phyloP scores from a whole-genome alignment of 2,888 invertebrate genomes.

The Coenonympha arcania region DNA sequence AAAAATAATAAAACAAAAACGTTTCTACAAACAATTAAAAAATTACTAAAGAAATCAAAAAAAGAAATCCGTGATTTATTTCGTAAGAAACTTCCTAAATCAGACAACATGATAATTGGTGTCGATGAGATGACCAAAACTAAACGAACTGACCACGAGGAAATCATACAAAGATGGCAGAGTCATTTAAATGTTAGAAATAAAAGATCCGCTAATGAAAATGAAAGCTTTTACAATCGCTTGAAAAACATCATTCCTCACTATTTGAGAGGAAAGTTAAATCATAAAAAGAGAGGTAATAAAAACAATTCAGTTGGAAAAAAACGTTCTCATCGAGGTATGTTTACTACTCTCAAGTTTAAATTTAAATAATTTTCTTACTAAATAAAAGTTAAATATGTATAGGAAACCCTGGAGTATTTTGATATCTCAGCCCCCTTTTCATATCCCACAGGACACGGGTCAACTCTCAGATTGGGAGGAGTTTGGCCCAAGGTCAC shows the following conservation, averaged over 20 bases:
- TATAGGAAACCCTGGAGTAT: no score
- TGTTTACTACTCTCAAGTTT: neutral
- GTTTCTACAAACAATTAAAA: constrained; percentile 45
- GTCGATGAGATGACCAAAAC: constrained; percentile 37
- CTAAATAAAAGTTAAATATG: no score
- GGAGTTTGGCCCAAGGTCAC: no score
- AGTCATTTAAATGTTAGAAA: constrained; percentile 38
- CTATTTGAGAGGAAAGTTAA: constrained; percentile 48
- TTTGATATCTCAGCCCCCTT: no score
- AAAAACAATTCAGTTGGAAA: constrained; percentile 3
- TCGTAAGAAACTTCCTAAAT: constrained; percentile 38
- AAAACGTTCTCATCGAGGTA: neutral
- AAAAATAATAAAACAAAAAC: constrained; percentile 33
- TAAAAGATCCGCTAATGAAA: constrained; percentile 37
- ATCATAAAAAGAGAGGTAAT: constrained; percentile 29
- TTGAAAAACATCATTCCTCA: constrained; percentile 53
- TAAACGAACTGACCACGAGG: constrained; percentile 39
- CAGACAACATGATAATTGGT: constrained; percentile 40
- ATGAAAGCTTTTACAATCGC: constrained; percentile 31
- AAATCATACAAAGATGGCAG: constrained; percentile 51
- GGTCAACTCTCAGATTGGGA: no score
- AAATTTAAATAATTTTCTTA: no score
- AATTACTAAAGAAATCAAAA: constrained; percentile 43
- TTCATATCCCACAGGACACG: no score
- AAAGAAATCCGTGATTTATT: constrained; percentile 39